Base-by-base conservation (phyloP, 1,140 invertebrate genomes). In the Drosophila albomicans region DNA sequence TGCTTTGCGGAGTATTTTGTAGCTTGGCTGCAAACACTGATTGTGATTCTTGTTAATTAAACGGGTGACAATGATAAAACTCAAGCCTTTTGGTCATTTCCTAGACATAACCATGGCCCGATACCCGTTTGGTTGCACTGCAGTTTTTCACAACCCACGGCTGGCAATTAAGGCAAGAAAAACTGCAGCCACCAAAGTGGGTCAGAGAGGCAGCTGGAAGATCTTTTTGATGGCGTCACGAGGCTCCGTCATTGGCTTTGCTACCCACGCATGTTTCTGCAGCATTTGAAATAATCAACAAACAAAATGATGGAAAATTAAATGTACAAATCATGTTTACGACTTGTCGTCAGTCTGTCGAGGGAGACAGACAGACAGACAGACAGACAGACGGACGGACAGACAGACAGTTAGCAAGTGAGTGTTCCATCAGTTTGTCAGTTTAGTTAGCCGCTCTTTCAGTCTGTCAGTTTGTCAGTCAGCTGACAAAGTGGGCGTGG, bases 291-390 rank as follows among this genome's bases (percentile, higher is more conserved):
- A 41, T 57, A 84, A 80, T 80, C 79, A 84, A 79, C 82, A 78
- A 72, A 64, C 75, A 64, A 78, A 87, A 86, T 85, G 85, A 84
- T 89, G 85, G 78, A 80, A 88, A 88, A 88, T 88, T 88, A 88
- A 88, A 88, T 88, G 84, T 88, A 89, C 85, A 88, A 88, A 88
- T 88, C 84, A 84, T 88, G 84, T 88, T 84, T 86, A 86, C 79
- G 82, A 86, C 77, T 89, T 88, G 84, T 88, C 85, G 82, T 81
- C 82, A 68, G 70, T 63, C 81, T 66, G 58, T 67, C 73, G 51
- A 48, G 20, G 28, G 20, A 54, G 70, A 46, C 48, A 35, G 56
- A 16, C 38, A 30, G 57, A 57, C 49, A 58, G 52, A 51, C 32
- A 35, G 58, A 51, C 51, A 56, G 54, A n/a, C n/a, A n/a, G n/a